Evolutionary conservation across 2,888 invertebrate genomes (phyloP).

Genomic region (Drosophila nr. fundita): DNA sequence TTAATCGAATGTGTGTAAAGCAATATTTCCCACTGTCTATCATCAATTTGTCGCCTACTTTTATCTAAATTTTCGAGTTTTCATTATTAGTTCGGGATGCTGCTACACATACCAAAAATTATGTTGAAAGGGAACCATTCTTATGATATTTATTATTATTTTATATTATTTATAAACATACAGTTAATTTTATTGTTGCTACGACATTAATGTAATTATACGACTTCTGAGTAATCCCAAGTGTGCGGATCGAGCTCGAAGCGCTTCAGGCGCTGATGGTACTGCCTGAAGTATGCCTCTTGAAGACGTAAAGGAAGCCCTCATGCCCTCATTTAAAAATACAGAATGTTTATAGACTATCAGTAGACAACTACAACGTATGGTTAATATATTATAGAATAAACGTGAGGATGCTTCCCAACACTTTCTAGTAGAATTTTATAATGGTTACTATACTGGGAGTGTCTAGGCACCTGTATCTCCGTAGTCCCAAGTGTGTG

Average conservation of each 20-base stretch:
- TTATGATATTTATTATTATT: background rate
- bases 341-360: background rate
- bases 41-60: background rate
- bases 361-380: too few species aligned
- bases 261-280: conserved; percentile 47
- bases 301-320: conserved; percentile 34
- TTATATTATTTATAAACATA: background rate
- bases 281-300: conserved; percentile 52
- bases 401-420: background rate
- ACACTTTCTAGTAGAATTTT: background rate
- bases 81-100: background rate
- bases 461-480: conserved; percentile 1
- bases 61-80: background rate
- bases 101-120: background rate
- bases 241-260: conserved; percentile 86
- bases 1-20: background rate
- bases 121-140: background rate
- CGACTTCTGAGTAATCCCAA: conserved; percentile 22
- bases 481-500: conserved; percentile 39
- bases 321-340: conserved; percentile 21
- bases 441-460: background rate
- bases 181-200: conserved; percentile 22
- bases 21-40: background rate
- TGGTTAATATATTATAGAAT: background rate
- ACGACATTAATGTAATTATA: background rate